These are phyloP conservation scores for Gallinago jamesoni DNA, from an alignment of 2,113 vertebrate species.

Conservation along the genomic window DNA sequence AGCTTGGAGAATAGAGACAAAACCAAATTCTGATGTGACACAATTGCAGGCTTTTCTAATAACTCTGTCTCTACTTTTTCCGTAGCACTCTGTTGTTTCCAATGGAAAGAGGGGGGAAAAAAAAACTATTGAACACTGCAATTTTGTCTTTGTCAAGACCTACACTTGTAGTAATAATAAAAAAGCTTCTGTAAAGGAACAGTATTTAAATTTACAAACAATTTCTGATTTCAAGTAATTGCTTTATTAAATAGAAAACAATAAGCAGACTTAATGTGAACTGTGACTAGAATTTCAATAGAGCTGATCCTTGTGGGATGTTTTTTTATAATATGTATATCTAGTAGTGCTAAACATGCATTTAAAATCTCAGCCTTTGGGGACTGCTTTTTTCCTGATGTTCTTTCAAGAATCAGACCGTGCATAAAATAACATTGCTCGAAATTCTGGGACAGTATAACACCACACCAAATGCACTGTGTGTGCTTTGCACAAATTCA, in stretches of 20 bases:
- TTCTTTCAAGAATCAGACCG: not conserved
- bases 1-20: not conserved
- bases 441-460: not conserved
- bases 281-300: conserved; percentile 59
- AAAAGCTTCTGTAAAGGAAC: conserved; percentile 4
- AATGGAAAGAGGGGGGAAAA: not conserved
- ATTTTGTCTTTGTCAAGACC: not conserved
- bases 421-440: not conserved
- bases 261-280: conserved; percentile 22
- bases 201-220: conserved; percentile 28
- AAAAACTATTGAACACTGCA: not conserved
- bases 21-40: not conserved
- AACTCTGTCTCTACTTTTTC: not conserved
- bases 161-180: not conserved
- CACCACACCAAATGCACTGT: fast-evolving
- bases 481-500: not conserved
- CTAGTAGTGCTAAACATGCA: not conserved
- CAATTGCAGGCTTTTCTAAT: not conserved
- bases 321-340: not conserved
- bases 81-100: not conserved
- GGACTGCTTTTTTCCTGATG: not conserved
- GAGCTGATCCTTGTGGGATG: not conserved
- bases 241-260: conserved; percentile 45
- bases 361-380: not conserved
- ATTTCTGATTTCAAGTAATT: conserved; percentile 43